Conservation (phyloP, 1,140 invertebrate species). For the Sitobion miscanthi region DNA sequence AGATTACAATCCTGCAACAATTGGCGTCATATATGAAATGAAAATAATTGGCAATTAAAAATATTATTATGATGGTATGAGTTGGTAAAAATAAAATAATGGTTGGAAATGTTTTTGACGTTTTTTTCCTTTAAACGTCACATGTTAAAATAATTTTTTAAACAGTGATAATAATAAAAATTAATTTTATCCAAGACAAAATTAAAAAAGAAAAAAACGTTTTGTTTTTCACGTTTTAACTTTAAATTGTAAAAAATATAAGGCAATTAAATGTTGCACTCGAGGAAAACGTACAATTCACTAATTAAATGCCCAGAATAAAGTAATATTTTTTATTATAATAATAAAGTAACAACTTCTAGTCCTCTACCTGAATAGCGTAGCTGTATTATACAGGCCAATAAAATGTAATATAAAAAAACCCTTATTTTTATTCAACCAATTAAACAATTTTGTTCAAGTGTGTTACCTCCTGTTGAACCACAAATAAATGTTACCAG, state of each 20-base stretch:
- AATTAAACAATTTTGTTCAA: background rate
- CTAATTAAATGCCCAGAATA: background rate
- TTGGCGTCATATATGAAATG: background rate
- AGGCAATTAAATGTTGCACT: background rate
- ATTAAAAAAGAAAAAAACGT: background rate
- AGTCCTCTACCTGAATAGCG: background rate
- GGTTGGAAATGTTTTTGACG: background rate
- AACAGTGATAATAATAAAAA: background rate
- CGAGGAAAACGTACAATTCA: background rate
- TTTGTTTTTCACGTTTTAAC: background rate
- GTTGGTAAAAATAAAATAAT: background rate
- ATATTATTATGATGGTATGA: background rate
- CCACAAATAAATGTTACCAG: too few relatives aligned
- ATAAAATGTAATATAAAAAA: background rate
- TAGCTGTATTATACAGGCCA: background rate
- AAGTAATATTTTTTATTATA: slow-evolving; percentile 2
- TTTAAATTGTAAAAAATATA: background rate
- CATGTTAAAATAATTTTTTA: background rate
- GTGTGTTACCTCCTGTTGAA: too few relatives aligned
- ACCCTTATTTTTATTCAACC: background rate
- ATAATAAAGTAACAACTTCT: background rate
- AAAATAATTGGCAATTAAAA: slow-evolving; percentile 30
- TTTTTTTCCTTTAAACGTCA: background rate
- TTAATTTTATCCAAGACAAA: background rate
- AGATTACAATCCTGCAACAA: background rate